phyloP scores from a whole-genome alignment of 2,888 invertebrate genomes.

The Cantharis flavilabris region DNA sequence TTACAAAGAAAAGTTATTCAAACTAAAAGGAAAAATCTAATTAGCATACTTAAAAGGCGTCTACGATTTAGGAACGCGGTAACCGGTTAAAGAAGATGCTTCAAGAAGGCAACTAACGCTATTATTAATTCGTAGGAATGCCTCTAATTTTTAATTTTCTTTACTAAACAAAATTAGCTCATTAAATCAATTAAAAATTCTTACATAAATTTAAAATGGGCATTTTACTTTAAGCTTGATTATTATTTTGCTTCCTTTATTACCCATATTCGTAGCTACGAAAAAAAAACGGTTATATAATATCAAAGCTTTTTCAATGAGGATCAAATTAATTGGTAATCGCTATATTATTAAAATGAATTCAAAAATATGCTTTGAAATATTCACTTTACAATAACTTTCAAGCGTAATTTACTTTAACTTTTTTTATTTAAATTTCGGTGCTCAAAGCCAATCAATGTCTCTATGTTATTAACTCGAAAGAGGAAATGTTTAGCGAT shows the following conservation, averaged over 20 bases:
- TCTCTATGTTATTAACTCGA: background rate
- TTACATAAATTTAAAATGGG: background rate
- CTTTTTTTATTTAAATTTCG: background rate
- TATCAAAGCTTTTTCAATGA: background rate
- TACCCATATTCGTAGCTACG: background rate
- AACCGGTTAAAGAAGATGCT: background rate
- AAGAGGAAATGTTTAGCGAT: background rate
- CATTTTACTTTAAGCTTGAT: background rate
- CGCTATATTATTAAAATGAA: background rate
- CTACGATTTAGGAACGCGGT: background rate
- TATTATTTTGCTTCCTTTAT: background rate
- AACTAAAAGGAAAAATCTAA: constrained; percentile 2
- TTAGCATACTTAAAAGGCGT: background rate
- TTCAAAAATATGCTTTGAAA: background rate
- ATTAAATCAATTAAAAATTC: background rate
- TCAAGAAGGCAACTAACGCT: background rate
- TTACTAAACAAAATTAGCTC: background rate
- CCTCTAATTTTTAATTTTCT: background rate
- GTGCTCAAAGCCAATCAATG: background rate
- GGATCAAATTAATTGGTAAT: background rate
- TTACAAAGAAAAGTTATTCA: background rate
- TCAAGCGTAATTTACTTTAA: background rate
- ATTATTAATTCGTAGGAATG: background rate
- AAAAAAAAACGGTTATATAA: background rate
- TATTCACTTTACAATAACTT: background rate